phyloP scores from a whole-genome alignment of 2,797 vertebrate genomes.

The Danio choprae region DNA sequence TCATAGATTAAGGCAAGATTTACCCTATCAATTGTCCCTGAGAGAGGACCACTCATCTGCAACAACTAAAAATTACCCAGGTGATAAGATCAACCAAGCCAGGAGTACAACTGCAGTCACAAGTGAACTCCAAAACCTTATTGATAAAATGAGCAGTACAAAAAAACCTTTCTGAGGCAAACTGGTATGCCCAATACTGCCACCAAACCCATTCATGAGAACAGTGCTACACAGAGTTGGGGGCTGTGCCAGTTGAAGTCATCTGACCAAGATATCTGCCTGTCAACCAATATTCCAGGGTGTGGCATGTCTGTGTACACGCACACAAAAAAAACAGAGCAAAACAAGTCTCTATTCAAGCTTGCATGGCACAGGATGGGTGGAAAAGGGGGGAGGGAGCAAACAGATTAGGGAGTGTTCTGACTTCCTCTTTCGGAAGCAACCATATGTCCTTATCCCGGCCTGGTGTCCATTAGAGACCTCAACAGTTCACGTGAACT shows the following conservation, averaged over 20 bases:
- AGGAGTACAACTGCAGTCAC: slow-evolving; percentile 3
- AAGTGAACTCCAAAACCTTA: not conserved
- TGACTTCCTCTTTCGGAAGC: slow-evolving; percentile 29
- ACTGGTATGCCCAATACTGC: not conserved
- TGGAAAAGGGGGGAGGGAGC: slow-evolving; percentile 28
- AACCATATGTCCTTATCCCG: slow-evolving; percentile 43
- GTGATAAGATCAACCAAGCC: slow-evolving; percentile 38
- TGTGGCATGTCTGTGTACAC: slow-evolving; percentile 28
- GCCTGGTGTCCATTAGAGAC: slow-evolving; percentile 38
- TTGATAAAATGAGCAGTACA: not conserved
- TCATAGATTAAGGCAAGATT: slow-evolving; percentile 21
- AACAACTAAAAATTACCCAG: slow-evolving; percentile 61
- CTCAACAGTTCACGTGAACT: slow-evolving; percentile 20
- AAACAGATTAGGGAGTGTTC: slow-evolving; percentile 5
- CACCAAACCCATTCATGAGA: not conserved
- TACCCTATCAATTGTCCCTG: slow-evolving; percentile 63
- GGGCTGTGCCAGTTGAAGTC: slow-evolving; percentile 24
- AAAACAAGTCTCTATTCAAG: slow-evolving; percentile 27
- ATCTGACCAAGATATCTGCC: slow-evolving; percentile 36
- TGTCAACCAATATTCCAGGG: slow-evolving; percentile 43
- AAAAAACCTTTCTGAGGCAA: not conserved
- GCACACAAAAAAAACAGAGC: slow-evolving; percentile 16
- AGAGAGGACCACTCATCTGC: slow-evolving; percentile 53
- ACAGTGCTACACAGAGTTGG: slow-evolving; percentile 27
- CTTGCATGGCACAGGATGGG: not conserved